Evolutionary conservation across 2,888 invertebrate genomes (phyloP).

Genomic region (Xanthia icteritia): DNA sequence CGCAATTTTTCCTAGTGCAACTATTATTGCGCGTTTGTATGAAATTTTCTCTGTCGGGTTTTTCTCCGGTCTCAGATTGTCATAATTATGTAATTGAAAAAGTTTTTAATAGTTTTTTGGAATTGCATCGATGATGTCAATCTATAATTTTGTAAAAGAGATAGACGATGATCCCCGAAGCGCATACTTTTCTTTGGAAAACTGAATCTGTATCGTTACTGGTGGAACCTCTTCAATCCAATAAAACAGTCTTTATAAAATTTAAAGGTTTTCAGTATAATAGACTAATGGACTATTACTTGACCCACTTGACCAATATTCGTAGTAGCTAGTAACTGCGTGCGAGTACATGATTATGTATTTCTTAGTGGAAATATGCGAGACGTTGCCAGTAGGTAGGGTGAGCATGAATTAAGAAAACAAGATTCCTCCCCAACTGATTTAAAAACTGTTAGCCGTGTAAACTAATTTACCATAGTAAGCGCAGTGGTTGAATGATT

Average conservation of each 20-base stretch:
- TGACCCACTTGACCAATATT: constrained; percentile 5
- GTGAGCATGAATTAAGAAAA: neutral
- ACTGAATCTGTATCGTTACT: neutral
- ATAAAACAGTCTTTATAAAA: neutral
- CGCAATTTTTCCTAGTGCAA: neutral
- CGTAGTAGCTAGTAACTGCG: neutral
- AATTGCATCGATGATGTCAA: too few relatives aligned
- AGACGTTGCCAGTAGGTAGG: neutral
- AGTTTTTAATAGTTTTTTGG: too few relatives aligned
- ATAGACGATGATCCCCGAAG: too few relatives aligned
- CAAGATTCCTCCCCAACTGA: too few relatives aligned
- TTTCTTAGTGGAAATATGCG: neutral
- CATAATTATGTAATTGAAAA: too few relatives aligned
- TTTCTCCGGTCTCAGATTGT: too few relatives aligned
- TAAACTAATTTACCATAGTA: neutral
- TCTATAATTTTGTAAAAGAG: too few relatives aligned
- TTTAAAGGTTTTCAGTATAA: constrained; percentile 19
- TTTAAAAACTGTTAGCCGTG: too few relatives aligned
- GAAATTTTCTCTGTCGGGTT: neutral
- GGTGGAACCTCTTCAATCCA: neutral
- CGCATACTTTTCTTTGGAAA: too few relatives aligned
- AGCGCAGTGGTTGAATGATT: too few relatives aligned
- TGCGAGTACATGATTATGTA: constrained; percentile 2
- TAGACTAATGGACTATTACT: neutral
- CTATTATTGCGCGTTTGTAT: neutral